Percentiles rank a stretch among this genome's conserved stretches.
phyloP scores from a whole-genome alignment of 2,797 vertebrate species.

The Sternotherus odoratus region DNA sequence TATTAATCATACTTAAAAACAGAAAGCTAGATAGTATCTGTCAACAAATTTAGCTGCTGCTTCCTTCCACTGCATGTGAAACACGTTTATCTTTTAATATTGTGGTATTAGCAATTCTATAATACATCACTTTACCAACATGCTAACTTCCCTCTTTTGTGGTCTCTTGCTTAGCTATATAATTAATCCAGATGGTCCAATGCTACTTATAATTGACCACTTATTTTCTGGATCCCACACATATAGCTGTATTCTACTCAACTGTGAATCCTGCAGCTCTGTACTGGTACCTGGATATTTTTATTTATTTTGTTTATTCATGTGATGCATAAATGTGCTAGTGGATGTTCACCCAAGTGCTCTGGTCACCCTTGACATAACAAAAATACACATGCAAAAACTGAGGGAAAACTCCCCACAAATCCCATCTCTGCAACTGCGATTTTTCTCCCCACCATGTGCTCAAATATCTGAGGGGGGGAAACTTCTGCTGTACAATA shows the following conservation, averaged over 20 bases:
- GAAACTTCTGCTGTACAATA: background rate
- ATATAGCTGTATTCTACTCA: background rate
- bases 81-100: too few species aligned
- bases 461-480: background rate
- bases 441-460: background rate
- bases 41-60: slow-evolving; percentile 25
- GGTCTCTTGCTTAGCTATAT: background rate
- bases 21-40: slow-evolving; percentile 12
- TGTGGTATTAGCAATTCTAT: background rate
- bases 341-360: background rate
- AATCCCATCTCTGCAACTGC: background rate
- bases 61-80: background rate
- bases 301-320: fast-evolving
- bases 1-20: slow-evolving; percentile 62
- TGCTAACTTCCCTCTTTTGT: background rate
- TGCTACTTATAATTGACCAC: background rate
- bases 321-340: background rate
- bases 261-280: background rate
- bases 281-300: background rate
- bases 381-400: background rate
- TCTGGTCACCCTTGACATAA: background rate
- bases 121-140: background rate
- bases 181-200: background rate
- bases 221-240: slow-evolving; percentile 27
- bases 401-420: background rate